Base-by-base conservation (phyloP, 35 echinoderm and acorn worm genomes). In the Chiridota heheva region DNA sequence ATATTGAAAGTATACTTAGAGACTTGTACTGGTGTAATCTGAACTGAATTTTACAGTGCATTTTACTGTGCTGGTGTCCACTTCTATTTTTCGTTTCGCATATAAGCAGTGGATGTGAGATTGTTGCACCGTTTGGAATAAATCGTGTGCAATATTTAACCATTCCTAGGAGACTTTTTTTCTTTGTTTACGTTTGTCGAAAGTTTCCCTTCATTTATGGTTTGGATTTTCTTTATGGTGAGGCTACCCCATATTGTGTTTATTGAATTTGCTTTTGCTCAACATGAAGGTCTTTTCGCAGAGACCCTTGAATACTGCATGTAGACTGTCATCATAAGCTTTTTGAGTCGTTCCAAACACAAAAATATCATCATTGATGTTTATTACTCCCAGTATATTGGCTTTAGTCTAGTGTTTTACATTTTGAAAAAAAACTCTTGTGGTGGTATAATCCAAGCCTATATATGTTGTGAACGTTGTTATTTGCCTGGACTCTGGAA, bases 301-400 rank as follows among this genome's bases (percentile, higher is more conserved):
- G 30, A 78, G 24, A 58, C 73, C 28, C 24, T 78, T 17, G 25
- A 60, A 78, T 35, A 78, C 0, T 38, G 69, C 69, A 2, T 72
- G 26, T 0, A 79, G 28, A 36, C 12, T 28, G 4, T 82, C 49
- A 32, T 81, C 77, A 44, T 81, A 58, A 20, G 86, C 58, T 29
- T 35, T 25, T 58, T 86, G 72, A 0, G 46, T 66, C 6, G 28
- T 31, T 18, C 76, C 90, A 30, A 63, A 87, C 16, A 92, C 78
- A 17, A 87, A 30, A 44, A 92, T 87, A 26, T 87, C 90, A 36
- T 92, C 90, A 46, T 67, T 82, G 26, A 87, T 81, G 37, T 92
- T 92, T 1, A 86, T 43, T 1, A 73, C 72, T 4, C 88, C 77
- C 2, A 71, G 25, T 33, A 92, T 34, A 12, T 59, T 77, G n/a